Percentiles rank a stretch among this genome's conserved stretches.
Evolutionary conservation across 2,888 invertebrate genomes (phyloP).

Genomic region (Macrosiphum euphorbiae): DNA sequence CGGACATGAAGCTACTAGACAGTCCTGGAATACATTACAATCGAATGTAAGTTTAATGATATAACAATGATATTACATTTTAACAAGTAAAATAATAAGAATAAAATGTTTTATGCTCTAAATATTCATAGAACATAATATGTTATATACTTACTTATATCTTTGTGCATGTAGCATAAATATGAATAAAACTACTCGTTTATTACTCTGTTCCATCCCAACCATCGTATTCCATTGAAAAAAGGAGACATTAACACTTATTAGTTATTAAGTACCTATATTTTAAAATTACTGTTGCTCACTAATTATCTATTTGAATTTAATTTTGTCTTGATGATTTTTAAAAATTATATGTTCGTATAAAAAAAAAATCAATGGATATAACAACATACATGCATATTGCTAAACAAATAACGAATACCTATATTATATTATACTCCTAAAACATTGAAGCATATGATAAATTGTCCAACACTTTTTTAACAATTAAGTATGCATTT

Average conservation of each 20-base stretch:
- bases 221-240: background rate
- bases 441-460: background rate
- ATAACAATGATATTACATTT: background rate
- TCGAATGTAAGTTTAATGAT: background rate
- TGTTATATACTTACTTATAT: no score
- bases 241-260: background rate
- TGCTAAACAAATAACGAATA: no score
- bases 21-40: slow-evolving; percentile 1
- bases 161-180: background rate
- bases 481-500: background rate
- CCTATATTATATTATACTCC: no score
- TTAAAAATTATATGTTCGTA: background rate
- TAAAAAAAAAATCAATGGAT: background rate
- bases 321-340: background rate
- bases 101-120: background rate
- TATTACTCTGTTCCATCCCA: background rate
- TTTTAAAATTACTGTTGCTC: background rate
- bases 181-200: background rate
- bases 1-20: background rate
- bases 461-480: background rate
- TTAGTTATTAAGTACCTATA: background rate
- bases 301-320: background rate
- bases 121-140: background rate
- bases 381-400: no score
- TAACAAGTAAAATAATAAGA: background rate